Conservation (phyloP, 2,797 vertebrate species). For the Apodemus agrarius region DNA sequence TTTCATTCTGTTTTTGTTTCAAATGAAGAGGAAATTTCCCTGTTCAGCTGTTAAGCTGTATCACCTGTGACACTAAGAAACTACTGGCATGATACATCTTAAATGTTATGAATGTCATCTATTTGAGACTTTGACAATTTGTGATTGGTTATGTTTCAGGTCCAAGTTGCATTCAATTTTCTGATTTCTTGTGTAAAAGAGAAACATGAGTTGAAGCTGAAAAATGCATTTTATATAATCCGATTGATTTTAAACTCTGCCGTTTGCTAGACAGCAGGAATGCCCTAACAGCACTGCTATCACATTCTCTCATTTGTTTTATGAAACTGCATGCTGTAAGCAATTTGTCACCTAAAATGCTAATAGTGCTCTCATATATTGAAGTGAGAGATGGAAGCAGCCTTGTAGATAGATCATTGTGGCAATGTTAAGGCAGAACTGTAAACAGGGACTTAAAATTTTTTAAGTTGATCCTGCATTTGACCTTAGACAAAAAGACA, state of each 20-base stretch:
- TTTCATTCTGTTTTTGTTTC: conserved; percentile 1
- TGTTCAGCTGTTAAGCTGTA: background rate
- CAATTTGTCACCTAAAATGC: conserved; percentile 78
- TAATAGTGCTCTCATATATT: conserved; percentile 76
- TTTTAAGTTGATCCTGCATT: conserved; percentile 70
- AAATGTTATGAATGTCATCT: conserved; percentile 7
- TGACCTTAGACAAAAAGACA: conserved; percentile 71
- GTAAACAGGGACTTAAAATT: conserved; percentile 68
- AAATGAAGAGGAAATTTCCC: background rate
- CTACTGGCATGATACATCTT: conserved; percentile 27
- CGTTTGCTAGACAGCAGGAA: conserved; percentile 58
- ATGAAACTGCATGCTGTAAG: conserved; percentile 74
- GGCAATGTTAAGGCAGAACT: conserved; percentile 44
- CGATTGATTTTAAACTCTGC: conserved; percentile 77
- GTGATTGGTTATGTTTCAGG: conserved; percentile 55
- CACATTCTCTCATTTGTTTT: conserved; percentile 79
- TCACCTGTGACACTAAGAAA: conserved; percentile 1
- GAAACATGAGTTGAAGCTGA: conserved; percentile 66
- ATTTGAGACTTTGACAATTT: conserved; percentile 31
- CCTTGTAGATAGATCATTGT: conserved; percentile 60
- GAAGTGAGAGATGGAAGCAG: conserved; percentile 73
- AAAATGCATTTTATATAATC: conserved; percentile 76
- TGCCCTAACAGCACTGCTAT: conserved; percentile 26
- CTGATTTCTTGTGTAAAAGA: conserved; percentile 69
- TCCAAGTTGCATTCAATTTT: conserved; percentile 60